Base-by-base conservation (phyloP, 2,797 vertebrate species). In the Danio aesculapii region DNA sequence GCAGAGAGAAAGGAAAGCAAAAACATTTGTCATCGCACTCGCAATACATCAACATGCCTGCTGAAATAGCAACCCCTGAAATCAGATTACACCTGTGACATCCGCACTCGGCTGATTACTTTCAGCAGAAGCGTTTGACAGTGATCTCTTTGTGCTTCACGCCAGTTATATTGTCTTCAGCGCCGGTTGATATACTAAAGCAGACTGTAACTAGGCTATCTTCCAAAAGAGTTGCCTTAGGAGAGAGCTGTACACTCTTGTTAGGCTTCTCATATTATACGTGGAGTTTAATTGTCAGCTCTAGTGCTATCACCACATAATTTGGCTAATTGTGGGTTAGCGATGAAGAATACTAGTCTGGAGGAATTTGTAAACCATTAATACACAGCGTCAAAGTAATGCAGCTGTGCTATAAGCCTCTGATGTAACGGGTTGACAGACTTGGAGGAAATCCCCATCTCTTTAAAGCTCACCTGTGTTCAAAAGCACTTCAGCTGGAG, bases 401-500 rank as follows among this genome's bases (percentile, higher is more conserved):
- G 81, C 58, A 62, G 86, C 81, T 66, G 79, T 81, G 86, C 80
- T 82, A 76, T 84, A 84, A 83, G 87, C 69, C 84, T 9, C 81
- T 88, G 82, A 63, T 85, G 71, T 83, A 82, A 77, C 71, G 4
- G 88, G 47, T 59, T 81, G 72, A 84, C 52, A 75, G 82, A 62
- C 55, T 44, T 21, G 10, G 59, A 80, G 81, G 77, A 85, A 84
- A 86, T 84, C 78, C 86, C 85, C 81, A 9, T 49, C 59, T 71
- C 84, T 89, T 87, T 92, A 89, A 88, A 84, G 87, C 87, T 91
- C 90, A 92, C 90, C 90, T 92, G 90, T 86, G 91, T 92, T 90
- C 88, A 90, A 87, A 91, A 90, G 91, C 89, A 88, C 84, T 85
- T 90, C 89, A 91, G 88, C 88, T 90, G 87, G 92, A 87, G 89